Evolutionary conservation across 2,888 invertebrate species (phyloP).

Genomic region (Platypus cylindrus): DNA sequence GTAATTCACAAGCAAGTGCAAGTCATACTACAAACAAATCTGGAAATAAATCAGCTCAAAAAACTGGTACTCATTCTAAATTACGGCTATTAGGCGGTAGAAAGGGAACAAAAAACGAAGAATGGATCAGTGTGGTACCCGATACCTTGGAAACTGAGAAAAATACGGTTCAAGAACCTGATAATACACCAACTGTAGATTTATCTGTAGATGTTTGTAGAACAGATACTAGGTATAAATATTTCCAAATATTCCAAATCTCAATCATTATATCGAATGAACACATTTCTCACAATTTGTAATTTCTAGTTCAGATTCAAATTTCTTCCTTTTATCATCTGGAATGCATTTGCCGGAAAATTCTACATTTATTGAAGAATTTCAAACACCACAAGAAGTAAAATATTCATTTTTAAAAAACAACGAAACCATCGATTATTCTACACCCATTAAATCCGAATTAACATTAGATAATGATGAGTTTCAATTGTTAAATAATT

Average conservation of each 20-base stretch:
- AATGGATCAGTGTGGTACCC: constrained; percentile 11
- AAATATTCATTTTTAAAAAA: too few species aligned
- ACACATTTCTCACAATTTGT: not conserved
- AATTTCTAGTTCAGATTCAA: constrained; percentile 39
- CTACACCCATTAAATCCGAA: constrained; percentile 19
- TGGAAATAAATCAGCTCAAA: constrained; percentile 6
- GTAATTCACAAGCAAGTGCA: constrained; percentile 12
- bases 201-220: constrained; percentile 3
- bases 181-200: not conserved
- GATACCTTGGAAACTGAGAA: constrained; percentile 4
- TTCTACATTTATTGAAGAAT: too few species aligned
- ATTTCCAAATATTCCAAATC: too few species aligned
- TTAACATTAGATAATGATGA: constrained; percentile 17
- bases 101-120: constrained; percentile 11
- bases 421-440: constrained; percentile 34
- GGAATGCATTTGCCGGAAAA: too few species aligned
- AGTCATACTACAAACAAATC: constrained; percentile 9
- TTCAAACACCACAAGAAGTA: not conserved
- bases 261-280: not conserved
- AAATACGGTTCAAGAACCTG: constrained; percentile 17
- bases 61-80: constrained; percentile 9
- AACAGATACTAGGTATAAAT: constrained; percentile 7
- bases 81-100: constrained; percentile 12
- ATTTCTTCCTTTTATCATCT: too few species aligned
- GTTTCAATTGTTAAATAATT: constrained; percentile 30